Evolutionary conservation across 1,140 invertebrate genomes (phyloP), one percentile per base, ranked within the genome.

Genomic region (Drosophila arizonae): DNA sequence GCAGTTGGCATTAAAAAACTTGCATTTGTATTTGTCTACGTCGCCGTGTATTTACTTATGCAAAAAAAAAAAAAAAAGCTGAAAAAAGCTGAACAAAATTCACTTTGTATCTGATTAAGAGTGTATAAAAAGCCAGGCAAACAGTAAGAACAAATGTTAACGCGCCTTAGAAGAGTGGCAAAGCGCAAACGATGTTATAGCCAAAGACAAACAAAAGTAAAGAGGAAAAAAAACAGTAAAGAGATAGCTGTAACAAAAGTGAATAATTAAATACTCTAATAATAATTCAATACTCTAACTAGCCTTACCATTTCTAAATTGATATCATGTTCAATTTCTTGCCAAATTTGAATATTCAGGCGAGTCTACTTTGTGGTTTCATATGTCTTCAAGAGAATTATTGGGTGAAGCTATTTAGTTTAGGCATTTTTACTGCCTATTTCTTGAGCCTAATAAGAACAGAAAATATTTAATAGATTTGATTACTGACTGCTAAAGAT

Each of bases 41-140:
- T 55, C 24, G 55, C 54, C 65, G 48, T 70, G 43, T 75, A 75
- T 75, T 71, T 77, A 58, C 72, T 66, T 75, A 77, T 45, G 56
- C 65, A 58, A 39, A 50, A 54, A 62, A 70, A 26, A 30, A 30
- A 41, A 63, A 17, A 24, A 15, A 28, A 39, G 11, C 3, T 13
- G 43, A 62, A 17, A 45, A 30, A 26, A 6, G 58, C 17, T 51
- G 52, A 45, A 45, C 45, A 41, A 58, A 58, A 36, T 61, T 54
- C 50, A 51, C 41, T 66, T 65, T 77, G 75, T 73, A 67, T 61
- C 67, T 76, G 71, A 81, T 85, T 85, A 81, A 86, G 72, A 71
- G 55, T 60, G 45, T 43, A 39, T 56, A 48, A 43, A 62, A 62
- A 55, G 9, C 36, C 50, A 65, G n/a, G 15, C 50, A 46, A 58